Evolutionary conservation across 2,797 vertebrate species (phyloP), one percentile per base, ranked within the genome.

Genomic region (Alca torda): DNA sequence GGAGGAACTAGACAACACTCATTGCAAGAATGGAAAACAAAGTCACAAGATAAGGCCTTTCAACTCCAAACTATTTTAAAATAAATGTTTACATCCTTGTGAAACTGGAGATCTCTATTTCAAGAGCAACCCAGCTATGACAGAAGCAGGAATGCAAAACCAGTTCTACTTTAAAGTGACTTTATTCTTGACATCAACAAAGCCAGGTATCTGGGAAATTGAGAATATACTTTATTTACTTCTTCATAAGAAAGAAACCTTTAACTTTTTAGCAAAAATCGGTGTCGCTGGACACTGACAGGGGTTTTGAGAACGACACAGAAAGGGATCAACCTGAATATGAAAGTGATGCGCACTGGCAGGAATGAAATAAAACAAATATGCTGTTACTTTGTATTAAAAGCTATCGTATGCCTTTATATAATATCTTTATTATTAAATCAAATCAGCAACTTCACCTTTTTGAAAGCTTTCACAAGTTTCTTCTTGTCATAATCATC

Each of bases 401-500:
- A 63, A 90, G 11, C 33, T 41, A 46, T 13, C 21, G 21, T 28
- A 35, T 1, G 20, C 14, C 23, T 54, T 72, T 35, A 64, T 7
- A 12, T 6, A 41, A 3, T 3, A 35, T 15, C 37, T 56, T 53
- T 16, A 69, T 46, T 65, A 59, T 31, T 15, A 57, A 39, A 56
- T 31, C 31, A 81, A 60, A 48, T 51, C 23, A 43, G 11, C 6
- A 28, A 24, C 39, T 65, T 89, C 91, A 98, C 98, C 98, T 99
- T 99, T 97, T 99, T 99, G 97, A 99, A 99, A 73, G 98, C 98
- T 95, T 98, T 98, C 97, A 99, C 98, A 93, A 99, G 98, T 93
- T 98, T 98, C 98, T 98, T 99, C 95, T 99, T 99, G 98, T 99
- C 98, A 98, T 99, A 99, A 75, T 99, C 98, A 96, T 98, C 98